phyloP scores from a whole-genome alignment of 2,888 invertebrate species.

The Ophraella communa region DNA sequence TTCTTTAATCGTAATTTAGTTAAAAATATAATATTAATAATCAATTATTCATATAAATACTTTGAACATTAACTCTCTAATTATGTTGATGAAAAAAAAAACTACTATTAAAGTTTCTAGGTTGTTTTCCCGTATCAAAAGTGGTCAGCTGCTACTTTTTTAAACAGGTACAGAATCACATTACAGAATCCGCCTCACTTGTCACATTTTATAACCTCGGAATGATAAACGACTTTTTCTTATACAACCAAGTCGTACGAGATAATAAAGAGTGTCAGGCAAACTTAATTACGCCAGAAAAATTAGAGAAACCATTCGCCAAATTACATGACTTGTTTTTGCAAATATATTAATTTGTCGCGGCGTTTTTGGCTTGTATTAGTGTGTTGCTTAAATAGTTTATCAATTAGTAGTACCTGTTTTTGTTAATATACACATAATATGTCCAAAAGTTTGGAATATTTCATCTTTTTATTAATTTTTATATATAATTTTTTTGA shows the following conservation, averaged over 20 bases:
- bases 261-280: background rate
- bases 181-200: conserved; percentile 45
- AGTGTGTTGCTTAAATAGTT: too few species aligned
- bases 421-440: too few species aligned
- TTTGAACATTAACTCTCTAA: background rate
- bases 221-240: conserved; percentile 44
- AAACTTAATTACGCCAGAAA: background rate
- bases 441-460: too few species aligned
- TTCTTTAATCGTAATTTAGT: too few species aligned
- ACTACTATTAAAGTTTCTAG: background rate
- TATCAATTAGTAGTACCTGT: too few species aligned
- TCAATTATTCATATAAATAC: too few species aligned
- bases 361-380: too few species aligned
- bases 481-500: too few species aligned
- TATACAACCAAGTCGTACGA: background rate
- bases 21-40: too few species aligned
- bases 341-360: background rate
- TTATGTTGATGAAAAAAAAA: background rate
- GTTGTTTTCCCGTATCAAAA: conserved; percentile 10
- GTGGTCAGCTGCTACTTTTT: conserved; percentile 22
- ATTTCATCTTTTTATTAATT: too few species aligned
- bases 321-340: background rate
- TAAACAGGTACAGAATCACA: conserved; percentile 35
- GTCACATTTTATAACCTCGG: conserved; percentile 41
- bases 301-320: background rate